Conservation (phyloP, 2,113 vertebrate genomes). For the Crotalus helleri region DNA sequence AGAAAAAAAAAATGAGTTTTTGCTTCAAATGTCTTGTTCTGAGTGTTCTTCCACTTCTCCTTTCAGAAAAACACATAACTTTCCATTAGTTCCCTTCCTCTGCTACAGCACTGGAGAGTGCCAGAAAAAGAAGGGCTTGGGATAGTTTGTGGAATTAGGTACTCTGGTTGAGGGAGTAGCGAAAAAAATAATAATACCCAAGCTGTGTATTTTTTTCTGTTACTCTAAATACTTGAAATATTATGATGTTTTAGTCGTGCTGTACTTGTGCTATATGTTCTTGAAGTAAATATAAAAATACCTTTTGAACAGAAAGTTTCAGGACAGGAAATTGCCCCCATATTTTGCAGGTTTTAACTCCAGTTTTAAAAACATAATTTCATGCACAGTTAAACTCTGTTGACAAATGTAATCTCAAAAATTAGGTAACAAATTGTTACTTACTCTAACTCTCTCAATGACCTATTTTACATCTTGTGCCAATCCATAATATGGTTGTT, state of each 20-base stretch:
- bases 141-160: constrained; percentile 71
- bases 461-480: neutral
- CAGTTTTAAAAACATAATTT: neutral
- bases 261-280: constrained; percentile 47
- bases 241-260: constrained; percentile 57
- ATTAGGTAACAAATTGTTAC: neutral
- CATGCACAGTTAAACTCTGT: neutral
- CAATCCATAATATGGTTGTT: neutral
- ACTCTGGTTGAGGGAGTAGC: constrained; percentile 53
- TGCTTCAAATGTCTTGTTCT: constrained; percentile 60
- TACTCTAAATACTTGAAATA: constrained; percentile 62
- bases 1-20: neutral
- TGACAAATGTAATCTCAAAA: neutral
- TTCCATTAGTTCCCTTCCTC: constrained; percentile 66
- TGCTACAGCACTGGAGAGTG: constrained; percentile 62
- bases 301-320: neutral
- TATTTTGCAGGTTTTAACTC: too few species aligned
- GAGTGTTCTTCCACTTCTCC: constrained; percentile 50
- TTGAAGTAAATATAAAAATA: constrained; percentile 37
- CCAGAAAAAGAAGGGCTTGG: constrained; percentile 71
- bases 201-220: constrained; percentile 60
- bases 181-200: neutral
- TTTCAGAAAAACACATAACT: constrained; percentile 64
- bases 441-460: neutral
- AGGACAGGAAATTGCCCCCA: neutral